phyloP scores from a whole-genome alignment of 2,113 vertebrate species.

The Todiramphus saurophagus region DNA sequence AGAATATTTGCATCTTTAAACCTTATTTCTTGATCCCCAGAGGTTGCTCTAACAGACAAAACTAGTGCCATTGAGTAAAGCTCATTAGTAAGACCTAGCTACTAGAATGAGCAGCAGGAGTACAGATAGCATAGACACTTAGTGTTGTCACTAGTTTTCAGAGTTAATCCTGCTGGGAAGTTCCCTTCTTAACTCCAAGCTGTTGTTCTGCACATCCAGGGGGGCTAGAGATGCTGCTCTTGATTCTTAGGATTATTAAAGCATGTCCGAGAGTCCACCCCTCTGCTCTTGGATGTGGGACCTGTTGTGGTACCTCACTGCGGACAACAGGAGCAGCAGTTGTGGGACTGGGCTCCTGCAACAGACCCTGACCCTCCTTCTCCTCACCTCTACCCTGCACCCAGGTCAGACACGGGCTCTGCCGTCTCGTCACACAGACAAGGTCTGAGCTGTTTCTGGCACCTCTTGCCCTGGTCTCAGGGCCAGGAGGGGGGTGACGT shows the following conservation, averaged over 20 bases:
- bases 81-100: slow-evolving; percentile 27
- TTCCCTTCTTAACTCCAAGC: not conserved
- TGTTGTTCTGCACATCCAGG: not conserved
- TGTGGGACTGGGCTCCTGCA: not conserved
- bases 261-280: not conserved
- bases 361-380: not conserved
- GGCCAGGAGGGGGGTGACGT: not conserved
- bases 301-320: accelerated
- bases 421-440: accelerated
- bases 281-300: not conserved
- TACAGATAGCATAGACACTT: not conserved
- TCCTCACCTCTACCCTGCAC: not conserved
- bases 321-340: not conserved
- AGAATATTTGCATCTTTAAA: slow-evolving; percentile 34
- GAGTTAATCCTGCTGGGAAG: slow-evolving; percentile 30
- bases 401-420: not conserved
- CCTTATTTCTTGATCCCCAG: not conserved
- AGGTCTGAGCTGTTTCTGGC: not conserved
- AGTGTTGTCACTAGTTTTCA: slow-evolving; percentile 14
- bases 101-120: not conserved
- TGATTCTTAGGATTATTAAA: not conserved
- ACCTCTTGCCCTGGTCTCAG: not conserved
- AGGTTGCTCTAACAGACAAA: not conserved
- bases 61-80: not conserved
- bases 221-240: not conserved